These are phyloP conservation scores for Gisinianus flammeolus DNA, from an alignment of 2,888 invertebrate species.

Conservation along the genomic window DNA sequence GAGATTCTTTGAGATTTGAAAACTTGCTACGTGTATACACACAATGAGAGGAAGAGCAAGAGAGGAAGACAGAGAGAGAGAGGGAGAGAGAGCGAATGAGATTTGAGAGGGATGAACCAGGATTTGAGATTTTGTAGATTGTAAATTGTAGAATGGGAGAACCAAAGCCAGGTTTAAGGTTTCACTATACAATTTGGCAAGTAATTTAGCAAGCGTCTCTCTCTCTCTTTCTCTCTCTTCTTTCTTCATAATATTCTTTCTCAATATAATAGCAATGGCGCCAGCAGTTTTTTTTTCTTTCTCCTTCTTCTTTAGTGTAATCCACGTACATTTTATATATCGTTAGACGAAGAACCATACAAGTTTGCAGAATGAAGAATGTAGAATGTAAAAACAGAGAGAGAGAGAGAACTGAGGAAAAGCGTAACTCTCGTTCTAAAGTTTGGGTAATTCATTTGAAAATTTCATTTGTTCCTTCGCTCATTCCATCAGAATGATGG, in stretches of 20 bases:
- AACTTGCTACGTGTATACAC: too few relatives aligned
- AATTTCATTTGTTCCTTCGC: conserved; percentile 43
- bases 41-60: too few relatives aligned
- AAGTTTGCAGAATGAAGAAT: background rate
- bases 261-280: background rate
- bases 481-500: conserved; percentile 43
- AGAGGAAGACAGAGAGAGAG: too few relatives aligned
- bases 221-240: too few relatives aligned
- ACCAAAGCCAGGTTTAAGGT: background rate
- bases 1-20: background rate
- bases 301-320: background rate
- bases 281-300: background rate
- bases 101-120: background rate
- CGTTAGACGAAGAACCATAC: background rate
- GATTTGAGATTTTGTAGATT: background rate
- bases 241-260: background rate
- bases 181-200: background rate
- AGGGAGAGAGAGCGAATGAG: too few relatives aligned
- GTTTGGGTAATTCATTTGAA: conserved; percentile 43
- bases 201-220: background rate
- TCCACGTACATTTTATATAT: background rate
- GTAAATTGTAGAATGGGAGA: background rate
- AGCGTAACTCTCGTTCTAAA: conserved; percentile 38
- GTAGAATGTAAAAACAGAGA: background rate
- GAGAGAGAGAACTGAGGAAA: background rate